Conservation (phyloP, 2,797 vertebrate genomes). For the Pteronotus mesoamericanus region DNA sequence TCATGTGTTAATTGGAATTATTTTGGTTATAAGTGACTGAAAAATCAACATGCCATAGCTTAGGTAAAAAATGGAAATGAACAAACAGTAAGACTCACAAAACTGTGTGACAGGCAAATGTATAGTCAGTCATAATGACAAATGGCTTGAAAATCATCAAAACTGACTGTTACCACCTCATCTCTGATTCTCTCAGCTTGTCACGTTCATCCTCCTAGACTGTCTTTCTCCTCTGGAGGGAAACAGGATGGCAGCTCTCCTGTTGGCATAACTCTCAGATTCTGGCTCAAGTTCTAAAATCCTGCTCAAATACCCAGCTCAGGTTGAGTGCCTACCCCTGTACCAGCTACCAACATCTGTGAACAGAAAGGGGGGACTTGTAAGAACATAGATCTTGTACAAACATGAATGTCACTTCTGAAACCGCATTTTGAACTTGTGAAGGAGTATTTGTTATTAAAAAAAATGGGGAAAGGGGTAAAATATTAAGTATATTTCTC, state of each 20-base stretch:
- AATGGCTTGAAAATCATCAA: background rate
- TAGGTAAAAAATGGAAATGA: background rate
- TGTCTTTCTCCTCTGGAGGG: background rate
- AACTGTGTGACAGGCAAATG: background rate
- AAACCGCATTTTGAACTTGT: background rate
- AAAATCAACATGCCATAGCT: background rate
- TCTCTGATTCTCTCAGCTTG: background rate
- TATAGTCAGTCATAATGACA: background rate
- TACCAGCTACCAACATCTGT: background rate
- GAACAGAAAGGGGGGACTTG: background rate
- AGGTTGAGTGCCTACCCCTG: too few relatives aligned
- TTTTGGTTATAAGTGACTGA: background rate
- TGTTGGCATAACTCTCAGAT: too few relatives aligned
- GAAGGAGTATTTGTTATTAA: background rate
- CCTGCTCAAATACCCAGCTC: slow-evolving; percentile 63
- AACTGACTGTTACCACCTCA: too few relatives aligned
- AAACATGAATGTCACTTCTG: background rate
- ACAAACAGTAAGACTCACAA: background rate
- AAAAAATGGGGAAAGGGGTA: background rate
- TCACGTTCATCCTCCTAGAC: background rate
- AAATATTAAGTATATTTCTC: background rate
- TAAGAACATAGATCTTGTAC: background rate
- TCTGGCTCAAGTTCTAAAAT: slow-evolving; percentile 78
- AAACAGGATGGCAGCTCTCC: background rate
- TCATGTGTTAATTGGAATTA: background rate